These are phyloP conservation scores for Hemistola chrysoprasaria DNA, from an alignment of 2,888 invertebrate species.

Conservation along the genomic window DNA sequence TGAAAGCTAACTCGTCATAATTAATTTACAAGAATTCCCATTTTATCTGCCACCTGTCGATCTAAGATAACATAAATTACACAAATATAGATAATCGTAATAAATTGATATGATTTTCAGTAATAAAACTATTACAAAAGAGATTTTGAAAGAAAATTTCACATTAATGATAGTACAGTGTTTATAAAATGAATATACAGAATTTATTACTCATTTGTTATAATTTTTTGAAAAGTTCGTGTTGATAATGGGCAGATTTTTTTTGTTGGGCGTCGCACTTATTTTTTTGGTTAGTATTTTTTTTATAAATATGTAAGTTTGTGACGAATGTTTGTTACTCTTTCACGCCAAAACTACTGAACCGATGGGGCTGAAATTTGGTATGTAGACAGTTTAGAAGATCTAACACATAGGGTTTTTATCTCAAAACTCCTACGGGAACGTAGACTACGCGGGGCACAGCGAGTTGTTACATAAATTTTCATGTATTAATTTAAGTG, in stretches of 20 bases:
- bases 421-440: too few relatives aligned
- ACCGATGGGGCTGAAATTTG: too few relatives aligned
- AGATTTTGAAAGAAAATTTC: slow-evolving; percentile 18
- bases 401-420: too few relatives aligned
- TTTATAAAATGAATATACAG: slow-evolving; percentile 22
- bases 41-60: slow-evolving; percentile 6
- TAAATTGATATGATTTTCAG: slow-evolving; percentile 7
- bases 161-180: slow-evolving; percentile 20
- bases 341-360: too few relatives aligned
- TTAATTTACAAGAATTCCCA: slow-evolving; percentile 1
- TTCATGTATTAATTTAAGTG: too few relatives aligned
- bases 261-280: slow-evolving; percentile 31
- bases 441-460: too few relatives aligned
- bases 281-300: slow-evolving; percentile 40
- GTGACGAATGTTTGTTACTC: too few relatives aligned
- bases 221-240: slow-evolving; percentile 15
- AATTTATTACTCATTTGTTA: slow-evolving; percentile 22
- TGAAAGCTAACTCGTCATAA: too few relatives aligned
- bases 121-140: slow-evolving; percentile 14
- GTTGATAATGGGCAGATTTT: slow-evolving; percentile 33
- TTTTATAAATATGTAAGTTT: too few relatives aligned
- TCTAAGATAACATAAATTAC: slow-evolving; percentile 18
- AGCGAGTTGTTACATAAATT: too few relatives aligned
- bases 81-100: slow-evolving; percentile 16
- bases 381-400: too few relatives aligned